A percentile compares a stretch with the other conserved stretches of the same genome.
These are phyloP conservation scores for Himalopsyche japonica DNA, from an alignment of 2,888 invertebrate species.

Conservation along the genomic window DNA sequence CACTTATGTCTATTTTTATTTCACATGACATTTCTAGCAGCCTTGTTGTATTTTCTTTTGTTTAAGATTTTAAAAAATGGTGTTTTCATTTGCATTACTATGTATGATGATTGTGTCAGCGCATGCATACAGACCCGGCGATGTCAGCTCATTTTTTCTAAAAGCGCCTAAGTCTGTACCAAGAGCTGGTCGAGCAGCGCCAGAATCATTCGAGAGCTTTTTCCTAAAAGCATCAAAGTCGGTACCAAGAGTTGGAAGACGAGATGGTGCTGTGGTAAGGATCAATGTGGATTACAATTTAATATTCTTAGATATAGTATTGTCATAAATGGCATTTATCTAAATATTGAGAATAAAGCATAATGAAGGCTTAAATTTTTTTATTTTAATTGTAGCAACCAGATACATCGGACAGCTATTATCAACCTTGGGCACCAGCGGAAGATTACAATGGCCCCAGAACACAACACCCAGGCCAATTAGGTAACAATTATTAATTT, in stretches of 20 bases:
- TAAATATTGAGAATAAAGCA: no score
- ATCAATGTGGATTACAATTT: neutral
- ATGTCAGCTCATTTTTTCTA: slow-evolving; percentile 43
- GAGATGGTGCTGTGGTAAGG: slow-evolving; percentile 40
- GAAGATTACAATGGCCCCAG: neutral
- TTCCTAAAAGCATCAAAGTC: slow-evolving; percentile 56
- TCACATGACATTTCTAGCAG: neutral
- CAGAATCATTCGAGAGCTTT: slow-evolving; percentile 52
- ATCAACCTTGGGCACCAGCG: neutral
- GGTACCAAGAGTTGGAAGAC: slow-evolving; percentile 53
- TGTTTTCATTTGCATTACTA: slow-evolving; percentile 1
- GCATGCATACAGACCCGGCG: slow-evolving; percentile 26
- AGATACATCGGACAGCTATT: neutral
- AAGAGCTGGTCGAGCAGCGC: slow-evolving; percentile 40
- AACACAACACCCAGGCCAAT: neutral
- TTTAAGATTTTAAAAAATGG: neutral
- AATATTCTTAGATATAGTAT: neutral
- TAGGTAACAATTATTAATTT: no score
- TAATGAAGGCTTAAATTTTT: no score
- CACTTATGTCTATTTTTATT: neutral
- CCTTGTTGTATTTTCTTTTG: neutral
- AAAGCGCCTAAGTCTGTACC: slow-evolving; percentile 49
- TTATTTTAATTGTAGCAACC: neutral
- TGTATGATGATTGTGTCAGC: slow-evolving; percentile 15
- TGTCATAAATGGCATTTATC: no score